These are phyloP conservation scores for Gorsachius magnificus DNA, from an alignment of 2,797 vertebrate genomes.

Conservation along the genomic window DNA sequence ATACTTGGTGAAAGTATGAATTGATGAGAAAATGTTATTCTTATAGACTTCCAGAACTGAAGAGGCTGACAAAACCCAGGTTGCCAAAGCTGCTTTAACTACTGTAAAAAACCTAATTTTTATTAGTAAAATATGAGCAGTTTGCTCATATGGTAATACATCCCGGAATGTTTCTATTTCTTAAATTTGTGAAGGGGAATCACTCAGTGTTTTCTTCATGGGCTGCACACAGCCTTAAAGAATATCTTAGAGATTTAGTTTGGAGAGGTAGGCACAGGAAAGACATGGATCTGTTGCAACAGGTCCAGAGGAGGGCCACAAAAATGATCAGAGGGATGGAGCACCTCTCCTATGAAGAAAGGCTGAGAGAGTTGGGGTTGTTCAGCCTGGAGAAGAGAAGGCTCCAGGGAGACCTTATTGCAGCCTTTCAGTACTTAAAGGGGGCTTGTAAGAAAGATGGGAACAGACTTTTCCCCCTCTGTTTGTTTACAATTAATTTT, in stretches of 20 bases:
- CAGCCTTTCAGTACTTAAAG: not conserved
- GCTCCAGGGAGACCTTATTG: not conserved
- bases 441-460: not conserved
- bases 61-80: not conserved
- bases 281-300: not conserved
- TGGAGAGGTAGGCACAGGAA: not conserved
- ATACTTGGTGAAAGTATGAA: not conserved
- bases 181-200: not conserved
- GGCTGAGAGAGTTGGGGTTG: not conserved
- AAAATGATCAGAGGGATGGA: not conserved
- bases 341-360: not conserved
- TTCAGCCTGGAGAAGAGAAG: not conserved
- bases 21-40: not conserved
- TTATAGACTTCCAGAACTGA: not conserved
- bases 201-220: not conserved
- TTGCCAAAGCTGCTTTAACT: not conserved
- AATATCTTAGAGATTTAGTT: not conserved
- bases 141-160: not conserved
- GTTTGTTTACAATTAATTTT: not conserved
- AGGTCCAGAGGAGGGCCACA: not conserved
- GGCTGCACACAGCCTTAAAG: not conserved
- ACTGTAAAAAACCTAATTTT: not conserved
- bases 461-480: not conserved
- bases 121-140: not conserved
- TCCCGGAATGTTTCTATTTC: not conserved